Base-by-base conservation (phyloP, 2,888 invertebrate species). In the Opisthograptis luteolata region DNA sequence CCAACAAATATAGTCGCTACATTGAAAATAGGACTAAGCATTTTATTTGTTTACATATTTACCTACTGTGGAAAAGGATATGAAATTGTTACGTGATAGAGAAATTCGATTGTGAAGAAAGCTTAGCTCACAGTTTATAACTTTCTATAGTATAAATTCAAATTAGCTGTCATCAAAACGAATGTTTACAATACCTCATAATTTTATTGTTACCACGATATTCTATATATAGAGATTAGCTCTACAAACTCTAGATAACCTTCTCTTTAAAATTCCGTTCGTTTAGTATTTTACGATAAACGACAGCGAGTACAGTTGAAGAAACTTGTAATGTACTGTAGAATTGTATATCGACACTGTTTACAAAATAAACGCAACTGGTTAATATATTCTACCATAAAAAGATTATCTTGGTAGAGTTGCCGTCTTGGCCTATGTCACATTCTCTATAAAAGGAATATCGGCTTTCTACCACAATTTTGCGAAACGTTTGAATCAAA, bases 401-500 rank as follows among this genome's bases (percentile, higher is more conserved):
- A 50, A 40, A 32, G n/a, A 36, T 31, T 30, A 41, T 22, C 25
- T 35, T 6, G 31, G 35, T 31, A 36, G 19, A 31, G 22, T 22
- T 8, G 28, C n/a, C n/a, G n/a, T 6, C 30, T 14, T 20, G 12
- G 47, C 60, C 52, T 58, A 64, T 61, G 58, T 60, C 57, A 66
- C 60, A 55, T 42, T 47, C 27, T 34, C 58, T 60, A 9, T 47
- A 61, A 58, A 74, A 62, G 76, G 74, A 43, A 66, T 58, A 53
- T 66, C 71, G 49, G 63, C 77, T 77, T 75, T 76, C 77, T 73
- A 74, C 39, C 55, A 54, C 46, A 56, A 52, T 59, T 68, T 68
- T 63, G 58, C 66, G 66, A 71, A 73, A 70, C 64, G 56, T 51
- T 66, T 64, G 56, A 60, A 47, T 47, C 31, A 43, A 25, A 9